Evolutionary conservation across 2,888 invertebrate species (phyloP), one percentile per base, ranked within the genome.

Genomic region (Epiblema foenella): DNA sequence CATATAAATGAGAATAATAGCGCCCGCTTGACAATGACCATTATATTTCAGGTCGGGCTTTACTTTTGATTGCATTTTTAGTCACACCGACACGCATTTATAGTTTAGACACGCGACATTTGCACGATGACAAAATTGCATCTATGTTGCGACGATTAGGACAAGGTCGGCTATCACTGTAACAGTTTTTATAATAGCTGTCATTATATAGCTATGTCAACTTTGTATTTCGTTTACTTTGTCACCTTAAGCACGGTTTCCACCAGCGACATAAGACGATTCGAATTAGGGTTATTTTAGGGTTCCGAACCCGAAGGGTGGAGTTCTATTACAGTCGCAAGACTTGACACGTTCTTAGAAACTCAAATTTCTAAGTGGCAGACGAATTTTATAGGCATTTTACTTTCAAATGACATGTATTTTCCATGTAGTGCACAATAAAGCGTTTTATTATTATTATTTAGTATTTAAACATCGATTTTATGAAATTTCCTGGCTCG

Each of bases 81-180:
- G 18, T 20, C 52, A 54, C 18, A 39, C 24, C 18, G 29, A 49
- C 29, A 60, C 52, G 52, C 52, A 52, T 52, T 64, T 18, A 63
- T 15, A 51, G 37, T 51, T 63, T 52, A 52, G 52, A 52, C 63
- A 64, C 52, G 63, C 63, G 63, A 64, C 63, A 54, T 39, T 54
- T 54, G 52, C 52, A 64, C 37, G 54, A 64, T 64, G 64, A 54
- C 52, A 54, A 64, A 64, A 64, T 64, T 64, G 64, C 64, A 54
- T 52, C 52, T 39, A 39, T 11, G 24, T 37, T 9, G 51, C 64
- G 10, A 54, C 10, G 39, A 63, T 64, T 64, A 64, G 64, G 52
- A 20, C 54, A 64, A 64, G 64, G 64, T 64, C 37, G n/a, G 37
- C 52, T 63, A 51, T 52, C 39, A 54, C 24, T 20, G 56, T 46